phyloP scores from a whole-genome alignment of 1,140 invertebrate genomes.

The Agrilus planipennis region DNA sequence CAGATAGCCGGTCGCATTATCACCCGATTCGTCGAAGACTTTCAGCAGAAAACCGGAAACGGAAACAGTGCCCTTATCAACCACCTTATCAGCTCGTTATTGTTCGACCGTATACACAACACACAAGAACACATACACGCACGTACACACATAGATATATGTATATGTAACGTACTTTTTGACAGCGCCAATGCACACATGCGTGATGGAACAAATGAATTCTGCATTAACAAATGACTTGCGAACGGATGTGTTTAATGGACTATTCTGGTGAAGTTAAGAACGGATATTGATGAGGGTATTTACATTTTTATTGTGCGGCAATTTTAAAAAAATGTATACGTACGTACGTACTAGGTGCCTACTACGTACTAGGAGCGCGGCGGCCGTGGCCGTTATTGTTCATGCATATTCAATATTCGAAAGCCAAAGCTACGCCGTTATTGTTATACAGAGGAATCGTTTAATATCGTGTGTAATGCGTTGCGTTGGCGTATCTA shows the following conservation, averaged over 20 bases:
- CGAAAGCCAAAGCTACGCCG: too few species aligned
- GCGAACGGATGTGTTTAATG: constrained; percentile 27
- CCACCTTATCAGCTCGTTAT: constrained; percentile 18
- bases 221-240: constrained; percentile 29
- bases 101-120: constrained; percentile 17
- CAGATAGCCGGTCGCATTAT: constrained; percentile 20
- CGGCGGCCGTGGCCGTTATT: too few species aligned
- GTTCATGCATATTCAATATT: too few species aligned
- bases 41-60: constrained; percentile 21
- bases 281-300: constrained; percentile 19
- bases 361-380: too few species aligned
- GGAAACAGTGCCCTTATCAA: constrained; percentile 18
- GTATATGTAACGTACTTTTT: constrained; percentile 14
- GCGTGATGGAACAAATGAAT: constrained; percentile 27
- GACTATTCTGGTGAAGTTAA: constrained; percentile 19
- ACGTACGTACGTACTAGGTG: too few species aligned
- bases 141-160: neutral
- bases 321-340: constrained; percentile 1
- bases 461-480: too few species aligned
- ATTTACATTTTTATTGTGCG: constrained; percentile 14
- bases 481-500: too few species aligned
- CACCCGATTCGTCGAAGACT: constrained; percentile 19
- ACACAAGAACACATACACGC: neutral
- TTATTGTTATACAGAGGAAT: too few species aligned
- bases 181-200: constrained; percentile 25